Evolutionary conservation across 2,113 vertebrate species (phyloP), one percentile per base, ranked within the genome.

Genomic region (Aptenodytes patagonicus): DNA sequence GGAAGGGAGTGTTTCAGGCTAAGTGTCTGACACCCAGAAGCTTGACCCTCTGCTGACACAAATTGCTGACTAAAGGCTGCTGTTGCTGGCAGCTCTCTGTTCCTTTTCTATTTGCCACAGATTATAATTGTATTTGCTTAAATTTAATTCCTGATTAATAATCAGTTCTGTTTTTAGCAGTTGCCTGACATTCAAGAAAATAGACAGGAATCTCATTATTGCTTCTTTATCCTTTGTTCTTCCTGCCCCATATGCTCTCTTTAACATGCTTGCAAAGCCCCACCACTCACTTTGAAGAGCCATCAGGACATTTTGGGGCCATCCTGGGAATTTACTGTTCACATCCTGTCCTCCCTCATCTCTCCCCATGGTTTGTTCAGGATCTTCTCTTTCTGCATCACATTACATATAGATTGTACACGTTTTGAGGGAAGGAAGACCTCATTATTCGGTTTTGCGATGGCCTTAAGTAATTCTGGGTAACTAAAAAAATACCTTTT

Each of bases 11-110:
- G 46, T 24, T 93, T 86, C 32, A 42, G 64, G 47, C 49, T 47
- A 83, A 90, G 66, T 16, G 38, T 58, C 38, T 89, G 89, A 82
- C 78, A 72, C 49, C 14, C 89, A 94, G 65, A 55, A 91, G 65
- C 84, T 76, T 91, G 95, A 93, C 94, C 90, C 77, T 83, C 51
- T 60, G 49, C 52, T 79, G 86, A 89, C 49, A 76, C 65, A 90
- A 87, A 84, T 0, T 57, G 57, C 80, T 87, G 94, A 95, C 61
- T 92, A 64, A 91, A 95, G 40, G 52, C 70, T 92, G 77, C 72
- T 89, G 86, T 38, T 93, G 86, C 72, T 75, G 46, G 31, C 51
- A 89, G 89, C 28, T 28, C 66, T 52, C 83, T 52, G 12, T 10
- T 90, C 76, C 65, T 78, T 76, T 75, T 66, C 49, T 49, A 4